A percentile compares a stretch with the other conserved stretches of the same genome.
phyloP scores from a whole-genome alignment of 2,797 vertebrate species.

The Pteropus rufus region DNA sequence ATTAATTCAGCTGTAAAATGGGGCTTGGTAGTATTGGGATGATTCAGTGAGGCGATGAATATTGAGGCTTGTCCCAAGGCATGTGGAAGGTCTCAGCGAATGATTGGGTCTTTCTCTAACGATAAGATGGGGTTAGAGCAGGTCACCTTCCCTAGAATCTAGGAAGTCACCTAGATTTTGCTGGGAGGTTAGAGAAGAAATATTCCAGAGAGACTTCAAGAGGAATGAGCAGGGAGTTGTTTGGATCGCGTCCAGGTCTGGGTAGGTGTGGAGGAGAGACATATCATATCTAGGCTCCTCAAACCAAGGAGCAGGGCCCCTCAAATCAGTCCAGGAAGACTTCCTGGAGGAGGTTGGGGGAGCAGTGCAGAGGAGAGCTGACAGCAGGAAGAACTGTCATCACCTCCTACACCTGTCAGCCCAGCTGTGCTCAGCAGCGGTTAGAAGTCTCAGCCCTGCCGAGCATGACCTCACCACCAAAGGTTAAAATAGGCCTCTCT shows the following conservation, averaged over 20 bases:
- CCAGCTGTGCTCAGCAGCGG: slow-evolving; percentile 69
- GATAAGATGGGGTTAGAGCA: neutral
- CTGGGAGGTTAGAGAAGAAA: neutral
- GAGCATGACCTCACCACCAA: slow-evolving; percentile 61
- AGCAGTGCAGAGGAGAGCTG: neutral
- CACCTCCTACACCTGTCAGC: slow-evolving; percentile 50
- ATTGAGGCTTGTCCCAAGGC: neutral
- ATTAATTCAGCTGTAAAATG: neutral
- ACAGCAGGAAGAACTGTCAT: neutral
- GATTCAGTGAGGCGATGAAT: neutral
- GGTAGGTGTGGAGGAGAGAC: neutral
- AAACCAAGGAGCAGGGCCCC: neutral
- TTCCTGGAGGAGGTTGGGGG: slow-evolving; percentile 40
- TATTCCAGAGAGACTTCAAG: neutral
- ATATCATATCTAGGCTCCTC: neutral
- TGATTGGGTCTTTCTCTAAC: neutral
- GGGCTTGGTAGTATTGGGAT: neutral
- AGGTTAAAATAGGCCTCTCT: slow-evolving; percentile 60
- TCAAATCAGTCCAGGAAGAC: slow-evolving; percentile 14
- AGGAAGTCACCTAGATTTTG: neutral
- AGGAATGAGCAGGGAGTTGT: neutral
- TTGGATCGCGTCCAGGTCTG: neutral
- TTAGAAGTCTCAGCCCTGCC: slow-evolving; percentile 21
- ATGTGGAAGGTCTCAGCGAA: neutral
- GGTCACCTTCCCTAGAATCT: neutral